These are phyloP conservation scores for Mellivora capensis DNA, from an alignment of 2,113 vertebrate genomes.

Conservation along the genomic window DNA sequence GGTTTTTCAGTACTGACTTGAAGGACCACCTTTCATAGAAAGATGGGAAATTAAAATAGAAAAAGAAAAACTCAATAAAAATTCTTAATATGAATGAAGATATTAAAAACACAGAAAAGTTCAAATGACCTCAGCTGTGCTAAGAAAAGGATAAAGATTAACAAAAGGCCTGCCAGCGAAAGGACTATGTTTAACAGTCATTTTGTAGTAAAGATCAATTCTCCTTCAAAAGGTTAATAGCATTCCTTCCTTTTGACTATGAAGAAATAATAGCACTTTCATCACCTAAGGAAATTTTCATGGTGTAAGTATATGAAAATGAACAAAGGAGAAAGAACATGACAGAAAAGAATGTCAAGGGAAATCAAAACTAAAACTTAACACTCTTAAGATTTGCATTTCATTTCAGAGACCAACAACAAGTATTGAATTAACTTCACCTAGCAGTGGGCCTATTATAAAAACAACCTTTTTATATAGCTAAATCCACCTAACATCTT, in stretches of 20 bases:
- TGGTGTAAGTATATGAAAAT: background rate
- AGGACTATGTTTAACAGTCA: background rate
- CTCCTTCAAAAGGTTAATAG: background rate
- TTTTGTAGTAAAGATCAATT: background rate
- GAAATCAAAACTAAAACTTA: constrained; percentile 1
- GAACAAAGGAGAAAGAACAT: constrained; percentile 23
- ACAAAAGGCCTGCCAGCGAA: background rate
- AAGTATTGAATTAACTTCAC: background rate
- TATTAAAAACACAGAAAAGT: background rate
- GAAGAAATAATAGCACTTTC: background rate
- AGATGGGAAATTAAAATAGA: background rate
- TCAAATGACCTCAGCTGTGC: background rate
- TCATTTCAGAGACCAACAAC: constrained; percentile 20
- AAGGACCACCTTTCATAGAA: background rate
- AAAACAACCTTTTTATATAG: background rate
- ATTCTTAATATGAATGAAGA: background rate
- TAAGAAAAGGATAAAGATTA: background rate
- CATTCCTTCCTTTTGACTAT: background rate
- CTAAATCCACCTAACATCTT: background rate
- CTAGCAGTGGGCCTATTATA: background rate
- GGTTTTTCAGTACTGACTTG: constrained; percentile 2
- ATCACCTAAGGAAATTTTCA: background rate
- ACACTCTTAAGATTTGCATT: background rate
- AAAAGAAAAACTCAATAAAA: background rate
- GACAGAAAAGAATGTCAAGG: background rate